A percentile compares a stretch with the other conserved stretches of the same genome.
phyloP scores from a whole-genome alignment of 2,888 invertebrate genomes.

The Hoplodrina ambigua region DNA sequence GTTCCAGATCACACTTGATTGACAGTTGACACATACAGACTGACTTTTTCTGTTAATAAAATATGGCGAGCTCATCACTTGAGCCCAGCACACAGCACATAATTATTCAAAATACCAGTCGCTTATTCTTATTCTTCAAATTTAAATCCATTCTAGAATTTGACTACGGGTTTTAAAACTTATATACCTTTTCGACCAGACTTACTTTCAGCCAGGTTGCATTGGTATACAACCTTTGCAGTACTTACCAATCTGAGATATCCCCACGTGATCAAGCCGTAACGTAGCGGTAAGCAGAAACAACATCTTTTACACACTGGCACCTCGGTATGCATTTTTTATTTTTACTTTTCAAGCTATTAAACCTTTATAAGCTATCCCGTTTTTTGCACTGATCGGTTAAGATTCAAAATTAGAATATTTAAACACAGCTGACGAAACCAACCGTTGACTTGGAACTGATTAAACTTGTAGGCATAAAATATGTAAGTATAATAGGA shows the following conservation, averaged over 20 bases:
- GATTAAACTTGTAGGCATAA: slow-evolving; percentile 2
- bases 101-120: too few relatives aligned
- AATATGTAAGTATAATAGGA: neutral
- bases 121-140: too few relatives aligned
- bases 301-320: slow-evolving; percentile 64
- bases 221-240: too few relatives aligned
- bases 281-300: slow-evolving; percentile 64
- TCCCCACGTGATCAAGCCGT: slow-evolving; percentile 61
- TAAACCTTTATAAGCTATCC: neutral
- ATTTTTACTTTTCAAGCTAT: neutral
- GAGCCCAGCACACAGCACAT: too few relatives aligned
- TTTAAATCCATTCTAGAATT: too few relatives aligned
- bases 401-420: neutral
- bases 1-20: too few relatives aligned
- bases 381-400: neutral
- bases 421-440: slow-evolving; percentile 7
- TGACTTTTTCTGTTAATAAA: too few relatives aligned
- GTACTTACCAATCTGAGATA: slow-evolving; percentile 64
- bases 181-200: too few relatives aligned
- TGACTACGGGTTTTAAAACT: too few relatives aligned
- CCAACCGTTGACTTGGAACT: slow-evolving; percentile 13
- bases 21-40: too few relatives aligned
- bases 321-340: slow-evolving; percentile 59
- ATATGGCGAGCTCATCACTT: too few relatives aligned
- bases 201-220: too few relatives aligned